Conservation (phyloP, 2,113 vertebrate species). For the Pelodiscus sinensis region DNA sequence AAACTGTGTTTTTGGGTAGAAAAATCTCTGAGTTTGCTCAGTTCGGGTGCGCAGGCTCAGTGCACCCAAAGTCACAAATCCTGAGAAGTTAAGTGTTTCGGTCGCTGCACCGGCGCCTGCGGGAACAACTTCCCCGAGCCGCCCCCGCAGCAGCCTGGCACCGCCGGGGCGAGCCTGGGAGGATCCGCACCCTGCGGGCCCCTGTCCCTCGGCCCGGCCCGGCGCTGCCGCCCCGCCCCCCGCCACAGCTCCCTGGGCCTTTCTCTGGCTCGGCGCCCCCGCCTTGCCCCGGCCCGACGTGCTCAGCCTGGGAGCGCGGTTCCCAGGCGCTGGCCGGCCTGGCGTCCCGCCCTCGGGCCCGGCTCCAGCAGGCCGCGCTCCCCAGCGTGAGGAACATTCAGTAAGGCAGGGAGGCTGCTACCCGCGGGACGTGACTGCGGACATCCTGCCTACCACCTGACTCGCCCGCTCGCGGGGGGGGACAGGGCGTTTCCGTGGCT, state of each 20-base stretch:
- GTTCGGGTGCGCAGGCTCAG: no score
- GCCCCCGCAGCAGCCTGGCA: fast-evolving
- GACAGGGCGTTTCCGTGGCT: background rate
- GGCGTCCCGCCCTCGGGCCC: background rate
- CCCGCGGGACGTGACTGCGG: slow-evolving; percentile 65
- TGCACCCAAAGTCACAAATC: no score
- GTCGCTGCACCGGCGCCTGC: no score
- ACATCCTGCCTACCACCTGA: slow-evolving; percentile 51
- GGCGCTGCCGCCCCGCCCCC: background rate
- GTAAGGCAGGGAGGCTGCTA: slow-evolving; percentile 31
- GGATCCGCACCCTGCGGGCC: background rate
- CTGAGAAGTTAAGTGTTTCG: no score
- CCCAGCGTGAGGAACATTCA: slow-evolving; percentile 33
- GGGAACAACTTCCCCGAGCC: fast-evolving
- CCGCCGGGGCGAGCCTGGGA: no score
- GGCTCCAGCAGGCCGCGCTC: background rate
- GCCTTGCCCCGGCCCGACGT: background rate
- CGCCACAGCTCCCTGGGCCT: background rate
- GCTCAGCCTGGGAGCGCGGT: background rate
- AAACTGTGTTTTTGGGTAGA: no score
- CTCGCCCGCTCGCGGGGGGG: background rate
- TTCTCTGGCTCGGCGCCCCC: background rate
- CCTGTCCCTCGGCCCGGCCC: background rate
- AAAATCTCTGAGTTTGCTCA: no score
- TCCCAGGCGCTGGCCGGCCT: background rate